A percentile compares a stretch with the other conserved stretches of the same genome.
Conservation (phyloP, 2,888 invertebrate species). For the Andrena bucephala region DNA sequence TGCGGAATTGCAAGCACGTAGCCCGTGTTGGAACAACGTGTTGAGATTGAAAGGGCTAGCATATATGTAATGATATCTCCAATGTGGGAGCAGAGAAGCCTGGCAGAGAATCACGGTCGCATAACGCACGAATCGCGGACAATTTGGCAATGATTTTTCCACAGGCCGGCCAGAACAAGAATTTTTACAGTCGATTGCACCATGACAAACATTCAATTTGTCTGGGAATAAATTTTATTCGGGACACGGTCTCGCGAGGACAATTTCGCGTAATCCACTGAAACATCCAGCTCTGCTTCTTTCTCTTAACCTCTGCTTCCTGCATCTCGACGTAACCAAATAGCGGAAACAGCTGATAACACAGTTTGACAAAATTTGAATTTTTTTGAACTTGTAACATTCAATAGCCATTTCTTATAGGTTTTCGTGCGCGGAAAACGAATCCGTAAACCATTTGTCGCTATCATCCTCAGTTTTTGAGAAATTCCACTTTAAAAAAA, state of each 20-base stretch:
- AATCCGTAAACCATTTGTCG: too few relatives aligned
- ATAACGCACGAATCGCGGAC: slow-evolving; percentile 46
- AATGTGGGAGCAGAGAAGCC: slow-evolving; percentile 28
- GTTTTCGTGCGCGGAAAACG: too few relatives aligned
- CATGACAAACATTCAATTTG: slow-evolving; percentile 64
- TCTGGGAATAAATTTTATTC: slow-evolving; percentile 50
- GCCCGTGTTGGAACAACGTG: slow-evolving; percentile 6
- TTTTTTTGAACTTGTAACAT: too few relatives aligned
- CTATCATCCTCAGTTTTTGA: too few relatives aligned
- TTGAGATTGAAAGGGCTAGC: slow-evolving; percentile 17
- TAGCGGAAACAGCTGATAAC: neutral
- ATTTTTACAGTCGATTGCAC: slow-evolving; percentile 67
- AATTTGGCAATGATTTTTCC: slow-evolving; percentile 62
- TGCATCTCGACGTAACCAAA: neutral
- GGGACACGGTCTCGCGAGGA: slow-evolving; percentile 17
- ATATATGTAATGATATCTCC: slow-evolving; percentile 28
- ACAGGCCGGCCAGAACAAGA: slow-evolving; percentile 45
- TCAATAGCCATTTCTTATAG: too few relatives aligned
- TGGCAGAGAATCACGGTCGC: slow-evolving; percentile 51
- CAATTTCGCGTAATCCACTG: slow-evolving; percentile 30
- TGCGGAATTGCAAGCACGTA: slow-evolving; percentile 27
- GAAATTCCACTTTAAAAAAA: too few relatives aligned
- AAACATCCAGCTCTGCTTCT: neutral
- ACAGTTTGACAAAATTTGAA: too few relatives aligned
- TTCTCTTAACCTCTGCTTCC: neutral